These are phyloP conservation scores for Willisornis vidua DNA, from an alignment of 2,113 vertebrate genomes.

Conservation along the genomic window DNA sequence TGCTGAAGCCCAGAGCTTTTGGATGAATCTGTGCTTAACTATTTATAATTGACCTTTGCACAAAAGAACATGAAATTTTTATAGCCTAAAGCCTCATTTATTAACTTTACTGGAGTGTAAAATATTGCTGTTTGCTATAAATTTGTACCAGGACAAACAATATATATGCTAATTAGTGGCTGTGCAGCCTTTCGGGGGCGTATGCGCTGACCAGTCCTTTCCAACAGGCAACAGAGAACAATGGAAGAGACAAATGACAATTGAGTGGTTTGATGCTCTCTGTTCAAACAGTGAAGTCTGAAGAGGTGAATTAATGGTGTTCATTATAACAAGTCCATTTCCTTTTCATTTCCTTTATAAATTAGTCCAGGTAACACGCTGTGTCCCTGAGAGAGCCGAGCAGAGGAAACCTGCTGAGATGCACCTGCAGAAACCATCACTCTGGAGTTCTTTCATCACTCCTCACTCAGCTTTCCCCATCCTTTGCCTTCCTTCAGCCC, in stretches of 20 bases:
- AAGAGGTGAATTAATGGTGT: slow-evolving; percentile 77
- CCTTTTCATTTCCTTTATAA: slow-evolving; percentile 80
- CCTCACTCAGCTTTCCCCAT: slow-evolving; percentile 12
- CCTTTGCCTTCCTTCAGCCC: neutral
- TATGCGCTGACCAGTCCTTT: slow-evolving; percentile 69
- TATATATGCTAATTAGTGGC: slow-evolving; percentile 85
- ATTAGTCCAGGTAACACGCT: slow-evolving; percentile 74
- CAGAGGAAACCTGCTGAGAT: slow-evolving; percentile 59
- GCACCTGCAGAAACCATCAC: slow-evolving; percentile 68
- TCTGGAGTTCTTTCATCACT: slow-evolving; percentile 27
- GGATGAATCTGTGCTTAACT: slow-evolving; percentile 82
- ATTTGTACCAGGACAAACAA: slow-evolving; percentile 84
- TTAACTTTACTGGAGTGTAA: slow-evolving; percentile 86
- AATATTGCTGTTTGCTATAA: slow-evolving; percentile 85
- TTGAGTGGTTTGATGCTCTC: slow-evolving; percentile 72
- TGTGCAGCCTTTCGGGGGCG: slow-evolving; percentile 29
- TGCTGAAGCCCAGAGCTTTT: slow-evolving; percentile 56
- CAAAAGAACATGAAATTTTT: slow-evolving; percentile 84
- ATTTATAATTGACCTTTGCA: slow-evolving; percentile 87
- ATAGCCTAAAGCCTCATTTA: slow-evolving; percentile 84
- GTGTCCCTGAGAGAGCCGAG: slow-evolving; percentile 67
- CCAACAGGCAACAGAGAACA: slow-evolving; percentile 62
- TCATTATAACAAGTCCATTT: slow-evolving; percentile 79
- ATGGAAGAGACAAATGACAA: slow-evolving; percentile 69
- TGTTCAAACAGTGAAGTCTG: slow-evolving; percentile 73